Conservation (phyloP, 2,797 vertebrate species). For the Acipenser ruthenus region DNA sequence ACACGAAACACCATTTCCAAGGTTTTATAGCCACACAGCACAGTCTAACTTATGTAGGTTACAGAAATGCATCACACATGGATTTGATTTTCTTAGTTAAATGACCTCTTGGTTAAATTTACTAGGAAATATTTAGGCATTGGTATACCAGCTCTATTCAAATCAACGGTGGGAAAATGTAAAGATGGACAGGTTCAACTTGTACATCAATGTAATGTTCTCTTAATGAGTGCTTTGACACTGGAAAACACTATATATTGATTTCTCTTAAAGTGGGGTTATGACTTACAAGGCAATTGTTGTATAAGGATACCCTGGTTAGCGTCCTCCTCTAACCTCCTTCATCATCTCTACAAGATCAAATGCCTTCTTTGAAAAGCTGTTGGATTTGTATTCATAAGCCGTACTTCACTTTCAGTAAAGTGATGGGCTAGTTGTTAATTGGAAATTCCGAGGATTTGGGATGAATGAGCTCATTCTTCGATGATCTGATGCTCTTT, state of each 20-base stretch:
- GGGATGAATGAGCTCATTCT: no score
- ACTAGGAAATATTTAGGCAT: no score
- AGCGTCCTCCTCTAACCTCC: constrained; percentile 1
- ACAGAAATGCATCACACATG: no score
- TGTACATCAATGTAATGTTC: not conserved
- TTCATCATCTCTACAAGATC: not conserved
- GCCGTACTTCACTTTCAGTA: not conserved
- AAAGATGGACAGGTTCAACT: not conserved
- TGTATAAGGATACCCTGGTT: constrained; percentile 7
- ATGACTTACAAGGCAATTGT: constrained; percentile 16
- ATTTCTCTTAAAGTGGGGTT: constrained; percentile 10
- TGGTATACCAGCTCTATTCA: no score
- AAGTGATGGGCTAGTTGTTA: not conserved
- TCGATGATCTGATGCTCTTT: not conserved
- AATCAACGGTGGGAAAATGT: not conserved
- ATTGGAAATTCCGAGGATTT: not conserved
- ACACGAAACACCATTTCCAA: no score
- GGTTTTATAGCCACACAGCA: no score
- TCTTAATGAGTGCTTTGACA: not conserved
- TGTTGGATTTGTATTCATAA: not conserved
- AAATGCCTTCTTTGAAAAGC: not conserved
- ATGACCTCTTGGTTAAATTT: no score
- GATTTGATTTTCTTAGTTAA: no score
- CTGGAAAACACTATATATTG: constrained; percentile 6
- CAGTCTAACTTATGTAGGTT: no score